Evolutionary conservation across 2,797 vertebrate genomes (phyloP), one percentile per base, ranked within the genome.

Genomic region (Enteromius paludinosus): DNA sequence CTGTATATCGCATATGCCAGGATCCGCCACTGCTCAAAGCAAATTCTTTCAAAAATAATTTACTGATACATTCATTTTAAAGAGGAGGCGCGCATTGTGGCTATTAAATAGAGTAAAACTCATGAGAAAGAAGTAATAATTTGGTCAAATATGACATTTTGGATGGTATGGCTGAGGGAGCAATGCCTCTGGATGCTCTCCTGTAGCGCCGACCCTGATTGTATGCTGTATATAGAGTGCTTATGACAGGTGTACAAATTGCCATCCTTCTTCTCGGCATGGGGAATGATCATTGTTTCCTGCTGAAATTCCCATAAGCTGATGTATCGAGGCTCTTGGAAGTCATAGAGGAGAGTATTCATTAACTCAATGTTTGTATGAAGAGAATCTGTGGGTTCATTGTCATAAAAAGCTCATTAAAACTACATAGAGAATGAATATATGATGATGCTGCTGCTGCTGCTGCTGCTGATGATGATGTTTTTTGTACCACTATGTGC

Each of bases 291-390:
- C 71, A 66, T 82, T 74, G 61, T 66, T 56, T 65, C 62, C 35
- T 30, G 45, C 47, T 69, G 64, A 82, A 56, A 68, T 45, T 75
- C 41, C 72, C 25, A 82, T 82, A 54, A 74, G 47, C 45, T 30
- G 80, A 65, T 75, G 41, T 41, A 68, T 33, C 15, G 3, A 59
- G 25, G 5, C 73, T 59, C 23, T 69, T 18, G 18, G 25, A 76
- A 76, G 45, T 59, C 64, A 59, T 35, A 74, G 68, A 61, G 52
- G 30, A 82, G 7, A 45, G 38, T 76, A 56, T 76, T 82, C 72
- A 83, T 83, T 83, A 76, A 68, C 73, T 20, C 49, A 83, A 77
- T 76, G 81, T 68, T 83, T 83, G 61, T 35, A 52, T 41, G 35
- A 14, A 69, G 52, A 52, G 23, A 69, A 69, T 68, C 49, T 76